Evolutionary conservation across 2,888 invertebrate genomes (phyloP).

Genomic region (Thelaira solivaga): DNA sequence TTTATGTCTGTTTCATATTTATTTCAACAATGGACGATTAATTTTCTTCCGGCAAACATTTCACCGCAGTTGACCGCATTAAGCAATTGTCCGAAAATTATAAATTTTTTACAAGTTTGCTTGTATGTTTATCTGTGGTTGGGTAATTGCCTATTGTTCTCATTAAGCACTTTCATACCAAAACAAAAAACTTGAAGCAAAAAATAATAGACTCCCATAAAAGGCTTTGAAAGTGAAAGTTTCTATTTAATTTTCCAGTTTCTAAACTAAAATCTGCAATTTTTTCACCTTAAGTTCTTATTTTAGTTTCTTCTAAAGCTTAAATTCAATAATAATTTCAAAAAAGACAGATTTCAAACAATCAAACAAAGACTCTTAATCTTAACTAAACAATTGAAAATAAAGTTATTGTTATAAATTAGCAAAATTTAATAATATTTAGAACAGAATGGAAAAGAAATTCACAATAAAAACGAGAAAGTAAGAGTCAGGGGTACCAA

Average conservation of each 20-base stretch:
- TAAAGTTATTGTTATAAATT: slow-evolving; percentile 3
- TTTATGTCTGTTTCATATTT: background rate
- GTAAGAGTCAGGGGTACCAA: too few species aligned
- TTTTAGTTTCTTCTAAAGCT: slow-evolving; percentile 6
- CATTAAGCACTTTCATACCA: background rate
- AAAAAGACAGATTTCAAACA: slow-evolving; percentile 9
- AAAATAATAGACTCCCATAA: background rate
- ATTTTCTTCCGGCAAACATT: slow-evolving; percentile 35
- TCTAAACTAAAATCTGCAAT: background rate
- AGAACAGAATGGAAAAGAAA: too few species aligned
- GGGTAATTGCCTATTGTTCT: slow-evolving; percentile 43
- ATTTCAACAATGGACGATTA: slow-evolving; percentile 53
- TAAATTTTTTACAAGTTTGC: slow-evolving; percentile 5
- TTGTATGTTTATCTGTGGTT: background rate
- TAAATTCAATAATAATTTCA: slow-evolving; percentile 16
- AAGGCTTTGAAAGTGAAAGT: slow-evolving; percentile 50
- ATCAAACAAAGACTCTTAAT: slow-evolving; percentile 14
- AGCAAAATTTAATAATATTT: background rate
- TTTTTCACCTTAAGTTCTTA: slow-evolving; percentile 18
- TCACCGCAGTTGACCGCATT: slow-evolving; percentile 57
- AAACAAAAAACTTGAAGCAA: background rate
- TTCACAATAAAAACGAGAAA: too few species aligned
- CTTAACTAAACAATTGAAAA: slow-evolving; percentile 4
- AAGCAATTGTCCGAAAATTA: slow-evolving; percentile 59
- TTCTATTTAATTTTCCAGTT: background rate